Evolutionary conservation across 30 jellyfish, hydroid and myxozoan genomes (phyloP).

Genomic region (Hydra vulgaris): DNA sequence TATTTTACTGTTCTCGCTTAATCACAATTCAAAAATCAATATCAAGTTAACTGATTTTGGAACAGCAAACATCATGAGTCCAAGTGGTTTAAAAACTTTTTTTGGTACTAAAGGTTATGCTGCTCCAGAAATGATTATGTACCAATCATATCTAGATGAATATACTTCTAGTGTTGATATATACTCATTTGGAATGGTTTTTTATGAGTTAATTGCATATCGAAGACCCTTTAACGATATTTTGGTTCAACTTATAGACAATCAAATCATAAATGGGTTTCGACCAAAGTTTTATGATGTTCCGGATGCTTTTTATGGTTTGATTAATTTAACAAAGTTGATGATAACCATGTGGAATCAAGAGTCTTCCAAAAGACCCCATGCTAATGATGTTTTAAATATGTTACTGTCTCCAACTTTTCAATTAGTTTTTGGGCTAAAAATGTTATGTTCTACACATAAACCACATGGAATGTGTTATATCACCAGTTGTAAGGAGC

Average conservation of each 20-base stretch:
- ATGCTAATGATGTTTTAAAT: constrained; percentile 35
- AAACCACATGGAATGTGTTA: constrained; percentile 59
- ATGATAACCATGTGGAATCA: constrained; percentile 63
- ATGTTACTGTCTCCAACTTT: constrained; percentile 49
- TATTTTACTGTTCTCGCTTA: constrained; percentile 56
- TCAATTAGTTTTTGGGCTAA: constrained; percentile 47
- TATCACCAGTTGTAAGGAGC: constrained; percentile 27
- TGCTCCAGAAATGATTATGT: constrained; percentile 86
- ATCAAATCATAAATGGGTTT: constrained; percentile 44
- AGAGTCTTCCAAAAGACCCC: constrained; percentile 58
- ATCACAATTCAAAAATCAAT: constrained; percentile 35
- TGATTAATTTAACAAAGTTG: constrained; percentile 59
- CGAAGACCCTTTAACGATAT: constrained; percentile 69
- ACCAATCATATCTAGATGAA: constrained; percentile 46
- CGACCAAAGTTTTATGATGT: constrained; percentile 66
- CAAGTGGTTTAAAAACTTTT: constrained; percentile 44
- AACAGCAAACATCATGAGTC: constrained; percentile 76
- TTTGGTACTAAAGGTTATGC: constrained; percentile 66
- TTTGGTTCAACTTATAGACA: constrained; percentile 16
- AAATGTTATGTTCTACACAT: constrained; percentile 25
- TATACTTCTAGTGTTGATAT: constrained; percentile 77
- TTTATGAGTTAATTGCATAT: constrained; percentile 52
- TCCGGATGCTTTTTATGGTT: constrained; percentile 30
- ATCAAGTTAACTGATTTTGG: constrained; percentile 88
- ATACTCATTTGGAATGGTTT: constrained; percentile 74